phyloP scores from a whole-genome alignment of 2,113 vertebrate genomes.

The Ammodytes marinus region DNA sequence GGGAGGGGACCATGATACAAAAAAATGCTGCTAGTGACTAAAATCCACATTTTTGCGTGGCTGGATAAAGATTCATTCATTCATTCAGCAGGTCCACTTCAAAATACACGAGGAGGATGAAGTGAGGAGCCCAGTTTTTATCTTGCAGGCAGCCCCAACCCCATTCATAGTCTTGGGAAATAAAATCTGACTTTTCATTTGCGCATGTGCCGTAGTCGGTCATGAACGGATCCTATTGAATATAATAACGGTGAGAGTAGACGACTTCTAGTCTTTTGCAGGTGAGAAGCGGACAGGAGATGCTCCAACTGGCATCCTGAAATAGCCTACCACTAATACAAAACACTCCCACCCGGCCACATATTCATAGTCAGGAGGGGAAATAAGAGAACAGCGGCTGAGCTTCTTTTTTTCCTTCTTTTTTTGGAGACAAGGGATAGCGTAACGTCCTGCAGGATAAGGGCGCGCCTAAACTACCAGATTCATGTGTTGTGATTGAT shows the following conservation, averaged over 20 bases:
- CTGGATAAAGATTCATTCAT: background rate
- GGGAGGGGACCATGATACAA: constrained; percentile 41
- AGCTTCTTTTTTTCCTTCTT: constrained; percentile 19
- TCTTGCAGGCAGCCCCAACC: constrained; percentile 21
- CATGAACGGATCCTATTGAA: constrained; percentile 63
- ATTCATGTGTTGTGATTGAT: constrained; percentile 85
- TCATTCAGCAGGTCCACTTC: background rate
- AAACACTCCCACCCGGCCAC: constrained; percentile 49
- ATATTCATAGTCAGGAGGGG: constrained; percentile 46
- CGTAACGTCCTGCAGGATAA: constrained; percentile 79
- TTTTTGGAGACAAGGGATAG: constrained; percentile 64
- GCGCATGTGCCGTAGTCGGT: constrained; percentile 78
- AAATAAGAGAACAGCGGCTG: constrained; percentile 34
- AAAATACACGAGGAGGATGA: background rate
- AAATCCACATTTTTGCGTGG: background rate
- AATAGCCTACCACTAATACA: constrained; percentile 11
- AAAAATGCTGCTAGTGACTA: constrained; percentile 31
- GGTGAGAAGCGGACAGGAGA: constrained; percentile 66
- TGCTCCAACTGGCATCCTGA: constrained; percentile 43
- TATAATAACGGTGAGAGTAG: constrained; percentile 75
- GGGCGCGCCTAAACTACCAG: constrained; percentile 80
- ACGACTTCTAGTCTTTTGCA: constrained; percentile 67
- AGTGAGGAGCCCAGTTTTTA: background rate
- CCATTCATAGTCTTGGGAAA: constrained; percentile 57
- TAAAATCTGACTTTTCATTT: constrained; percentile 64